Evolutionary conservation across 2,797 vertebrate genomes (phyloP).

Genomic region (Enteromius fasciolatus): DNA sequence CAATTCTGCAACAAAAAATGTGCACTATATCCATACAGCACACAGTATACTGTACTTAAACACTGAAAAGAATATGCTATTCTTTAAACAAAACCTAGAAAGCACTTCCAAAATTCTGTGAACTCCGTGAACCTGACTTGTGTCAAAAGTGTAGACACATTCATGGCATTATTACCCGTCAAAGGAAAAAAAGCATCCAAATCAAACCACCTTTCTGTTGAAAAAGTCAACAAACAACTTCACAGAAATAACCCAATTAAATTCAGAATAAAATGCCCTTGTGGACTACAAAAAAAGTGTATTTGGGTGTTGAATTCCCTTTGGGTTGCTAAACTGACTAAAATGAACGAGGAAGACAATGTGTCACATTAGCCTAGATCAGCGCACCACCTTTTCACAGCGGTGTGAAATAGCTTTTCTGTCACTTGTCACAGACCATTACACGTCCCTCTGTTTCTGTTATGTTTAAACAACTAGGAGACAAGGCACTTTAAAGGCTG

Average conservation of each 20-base stretch:
- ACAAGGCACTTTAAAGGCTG: constrained; percentile 8
- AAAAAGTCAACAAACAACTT: neutral
- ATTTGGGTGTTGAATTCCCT: constrained; percentile 14
- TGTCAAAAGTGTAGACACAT: neutral
- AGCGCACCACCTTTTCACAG: constrained; percentile 28
- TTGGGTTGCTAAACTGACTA: constrained; percentile 7
- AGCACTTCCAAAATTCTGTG: neutral
- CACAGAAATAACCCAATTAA: constrained; percentile 14
- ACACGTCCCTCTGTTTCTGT: constrained; percentile 12
- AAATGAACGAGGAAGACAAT: constrained; percentile 15
- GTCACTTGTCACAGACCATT: constrained; percentile 13
- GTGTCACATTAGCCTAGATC: constrained; percentile 37
- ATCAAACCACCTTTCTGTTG: neutral
- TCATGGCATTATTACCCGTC: neutral
- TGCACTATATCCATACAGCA: neutral
- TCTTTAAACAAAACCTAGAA: neutral
- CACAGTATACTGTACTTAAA: neutral
- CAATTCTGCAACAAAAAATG: neutral
- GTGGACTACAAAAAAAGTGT: neutral
- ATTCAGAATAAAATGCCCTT: constrained; percentile 11
- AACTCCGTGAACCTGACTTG: neutral
- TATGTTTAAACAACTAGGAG: constrained; percentile 16
- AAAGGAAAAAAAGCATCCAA: neutral
- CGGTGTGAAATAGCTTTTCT: constrained; percentile 31
- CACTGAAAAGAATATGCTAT: neutral